Evolutionary conservation across 2,113 vertebrate species (phyloP), one percentile per base, ranked within the genome.

Genomic region (Caranx ignobilis): DNA sequence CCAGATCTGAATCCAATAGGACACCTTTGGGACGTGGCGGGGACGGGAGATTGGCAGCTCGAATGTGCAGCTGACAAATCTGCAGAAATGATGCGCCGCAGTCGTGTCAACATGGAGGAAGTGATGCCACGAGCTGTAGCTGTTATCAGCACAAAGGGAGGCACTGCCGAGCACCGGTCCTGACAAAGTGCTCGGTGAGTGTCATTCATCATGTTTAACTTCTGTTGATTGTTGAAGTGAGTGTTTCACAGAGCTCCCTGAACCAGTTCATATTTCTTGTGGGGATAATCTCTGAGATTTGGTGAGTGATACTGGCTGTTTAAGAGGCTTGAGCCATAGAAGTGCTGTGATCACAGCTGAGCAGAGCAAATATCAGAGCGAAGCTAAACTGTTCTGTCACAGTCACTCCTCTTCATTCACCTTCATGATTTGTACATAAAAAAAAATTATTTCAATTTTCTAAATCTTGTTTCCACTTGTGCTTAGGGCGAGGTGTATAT

Each of bases 321-420:
- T 43, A 26, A 74, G 34, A 64, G 13, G 70, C 45, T 47, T 37
- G 41, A 70, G 43, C 10, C 39, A 4, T 37, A 5, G 5, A 37
- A 37, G 9, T 32, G 62, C 19, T 47, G 47, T 21, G 39, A 83
- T 75, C 61, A 73, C 61, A 69, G 35, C 41, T 21, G 48, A 73
- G 10, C 52, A 48, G 16, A 68, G 37, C 32, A 37, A 32, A 31
- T 13, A 31, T 47, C 43, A 55, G 11, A 16, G 37, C n/a, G 3
- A 26, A 31, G 19, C 47, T 16, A 5, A 37, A 37, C 3, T 8
- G 37, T 37, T 7, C 6, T 37, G 37, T 37, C 37, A 37, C 61
- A 31, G 54, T 57, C 62, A 39, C 41, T 77, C 54, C 55, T 64
- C 57, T 54, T 19, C 56, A 67, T 13, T 61, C 10, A 64, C 5